phyloP scores from a whole-genome alignment of 2,113 vertebrate genomes.

The Seriola quinqueradiata region DNA sequence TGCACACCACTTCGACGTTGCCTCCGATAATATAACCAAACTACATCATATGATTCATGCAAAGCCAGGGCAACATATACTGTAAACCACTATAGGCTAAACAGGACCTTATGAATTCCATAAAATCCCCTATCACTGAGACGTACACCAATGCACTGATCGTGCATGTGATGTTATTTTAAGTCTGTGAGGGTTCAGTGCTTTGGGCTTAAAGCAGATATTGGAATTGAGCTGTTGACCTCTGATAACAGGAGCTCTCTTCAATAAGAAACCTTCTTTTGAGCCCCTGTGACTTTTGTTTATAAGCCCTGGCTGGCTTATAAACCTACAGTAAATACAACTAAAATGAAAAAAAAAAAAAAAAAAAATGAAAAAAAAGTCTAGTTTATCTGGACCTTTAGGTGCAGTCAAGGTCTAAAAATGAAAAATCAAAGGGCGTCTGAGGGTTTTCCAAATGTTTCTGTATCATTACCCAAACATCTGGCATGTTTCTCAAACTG shows the following conservation, averaged over 20 bases:
- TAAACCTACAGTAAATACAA: not conserved
- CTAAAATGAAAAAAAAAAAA: not conserved
- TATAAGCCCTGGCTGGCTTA: not conserved
- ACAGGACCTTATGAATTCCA: not conserved
- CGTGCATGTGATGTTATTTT: constrained; percentile 2
- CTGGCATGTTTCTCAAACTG: constrained; percentile 8
- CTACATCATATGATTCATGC: constrained; percentile 8
- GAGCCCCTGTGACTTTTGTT: not conserved
- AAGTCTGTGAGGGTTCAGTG: not conserved
- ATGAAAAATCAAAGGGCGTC: not conserved
- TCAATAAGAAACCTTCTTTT: constrained; percentile 11
- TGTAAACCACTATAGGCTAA: not conserved
- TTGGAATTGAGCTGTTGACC: constrained; percentile 14
- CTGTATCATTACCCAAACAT: not conserved
- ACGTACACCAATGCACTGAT: not conserved
- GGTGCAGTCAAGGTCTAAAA: not conserved
- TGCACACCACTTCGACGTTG: not conserved
- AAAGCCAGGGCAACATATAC: not conserved
- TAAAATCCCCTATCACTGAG: constrained; percentile 5
- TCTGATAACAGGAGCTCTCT: not conserved
- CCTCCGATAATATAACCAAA: constrained; percentile 25
- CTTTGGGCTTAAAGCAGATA: not conserved
- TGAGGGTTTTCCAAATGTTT: not conserved
- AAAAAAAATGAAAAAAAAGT: not conserved
- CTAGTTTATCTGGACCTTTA: not conserved